phyloP scores from a whole-genome alignment of 2,113 vertebrate genomes.

The Cynopterus brachyotis region DNA sequence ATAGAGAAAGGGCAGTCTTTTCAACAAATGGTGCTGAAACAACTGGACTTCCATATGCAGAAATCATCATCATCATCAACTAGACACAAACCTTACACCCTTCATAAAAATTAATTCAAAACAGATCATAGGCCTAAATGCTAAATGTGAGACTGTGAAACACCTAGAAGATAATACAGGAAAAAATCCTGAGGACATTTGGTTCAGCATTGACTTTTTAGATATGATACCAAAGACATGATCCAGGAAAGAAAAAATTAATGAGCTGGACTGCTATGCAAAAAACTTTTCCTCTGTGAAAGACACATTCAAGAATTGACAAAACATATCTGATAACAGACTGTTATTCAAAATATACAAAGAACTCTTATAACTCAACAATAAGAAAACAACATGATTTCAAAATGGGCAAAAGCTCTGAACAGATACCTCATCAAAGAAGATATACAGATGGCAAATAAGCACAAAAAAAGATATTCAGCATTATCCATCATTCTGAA shows the following conservation, averaged over 20 bases:
- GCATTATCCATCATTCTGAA: neutral
- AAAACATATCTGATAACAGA: neutral
- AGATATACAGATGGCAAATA: neutral
- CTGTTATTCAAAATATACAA: neutral
- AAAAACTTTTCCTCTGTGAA: neutral
- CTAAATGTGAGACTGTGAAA: neutral
- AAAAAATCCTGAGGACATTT: neutral
- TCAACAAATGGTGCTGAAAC: neutral
- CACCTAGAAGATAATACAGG: neutral
- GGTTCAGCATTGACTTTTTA: neutral
- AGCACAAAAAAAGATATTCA: neutral
- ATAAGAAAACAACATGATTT: neutral
- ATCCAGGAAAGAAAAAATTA: neutral
- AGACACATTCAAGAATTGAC: neutral
- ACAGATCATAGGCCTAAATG: neutral
- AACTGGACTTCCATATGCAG: neutral
- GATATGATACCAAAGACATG: neutral
- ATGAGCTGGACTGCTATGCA: neutral
- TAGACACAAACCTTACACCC: neutral
- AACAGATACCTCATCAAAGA: neutral
- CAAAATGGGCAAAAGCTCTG: neutral
- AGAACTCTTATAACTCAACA: slow-evolving; percentile 12
- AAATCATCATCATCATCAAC: neutral
- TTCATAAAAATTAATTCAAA: slow-evolving; percentile 4
- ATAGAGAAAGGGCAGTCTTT: neutral